phyloP scores from a whole-genome alignment of 2,888 invertebrate species.

The Drosophila antonietae region DNA sequence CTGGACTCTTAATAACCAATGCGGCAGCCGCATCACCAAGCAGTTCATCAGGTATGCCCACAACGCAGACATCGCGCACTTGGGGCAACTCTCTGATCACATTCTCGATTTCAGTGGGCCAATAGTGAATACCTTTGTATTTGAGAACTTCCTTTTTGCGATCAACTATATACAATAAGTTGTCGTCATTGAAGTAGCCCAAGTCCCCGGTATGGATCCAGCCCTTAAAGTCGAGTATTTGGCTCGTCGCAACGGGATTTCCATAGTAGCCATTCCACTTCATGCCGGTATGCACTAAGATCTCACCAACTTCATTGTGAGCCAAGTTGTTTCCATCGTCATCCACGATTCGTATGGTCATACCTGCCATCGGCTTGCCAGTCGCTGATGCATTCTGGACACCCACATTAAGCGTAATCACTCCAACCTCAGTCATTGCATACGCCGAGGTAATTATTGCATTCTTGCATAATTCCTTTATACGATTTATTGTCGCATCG shows the following conservation, averaged over 20 bases:
- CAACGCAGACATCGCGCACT: slow-evolving; percentile 70
- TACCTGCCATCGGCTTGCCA: slow-evolving; percentile 61
- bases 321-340: slow-evolving; percentile 64
- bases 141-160: slow-evolving; percentile 80
- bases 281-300: slow-evolving; percentile 54
- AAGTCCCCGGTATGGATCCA: slow-evolving; percentile 82
- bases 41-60: slow-evolving; percentile 51
- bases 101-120: slow-evolving; percentile 75
- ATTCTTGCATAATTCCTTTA: slow-evolving; percentile 41
- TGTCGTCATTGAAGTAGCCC: slow-evolving; percentile 78
- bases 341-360: slow-evolving; percentile 67
- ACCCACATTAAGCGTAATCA: slow-evolving; percentile 46
- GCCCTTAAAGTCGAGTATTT: slow-evolving; percentile 64
- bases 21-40: slow-evolving; percentile 55
- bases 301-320: slow-evolving; percentile 73
- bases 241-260: slow-evolving; percentile 63
- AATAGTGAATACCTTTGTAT: slow-evolving; percentile 61
- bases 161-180: slow-evolving; percentile 70
- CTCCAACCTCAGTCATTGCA: slow-evolving; percentile 64
- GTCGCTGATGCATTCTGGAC: slow-evolving; percentile 52
- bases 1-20: slow-evolving; percentile 34
- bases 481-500: slow-evolving; percentile 21
- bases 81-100: slow-evolving; percentile 66
- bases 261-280: slow-evolving; percentile 80
- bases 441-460: slow-evolving; percentile 50